These are phyloP conservation scores for Sinonovacula constricta DNA, from an alignment of 1,140 invertebrate genomes.

Conservation along the genomic window DNA sequence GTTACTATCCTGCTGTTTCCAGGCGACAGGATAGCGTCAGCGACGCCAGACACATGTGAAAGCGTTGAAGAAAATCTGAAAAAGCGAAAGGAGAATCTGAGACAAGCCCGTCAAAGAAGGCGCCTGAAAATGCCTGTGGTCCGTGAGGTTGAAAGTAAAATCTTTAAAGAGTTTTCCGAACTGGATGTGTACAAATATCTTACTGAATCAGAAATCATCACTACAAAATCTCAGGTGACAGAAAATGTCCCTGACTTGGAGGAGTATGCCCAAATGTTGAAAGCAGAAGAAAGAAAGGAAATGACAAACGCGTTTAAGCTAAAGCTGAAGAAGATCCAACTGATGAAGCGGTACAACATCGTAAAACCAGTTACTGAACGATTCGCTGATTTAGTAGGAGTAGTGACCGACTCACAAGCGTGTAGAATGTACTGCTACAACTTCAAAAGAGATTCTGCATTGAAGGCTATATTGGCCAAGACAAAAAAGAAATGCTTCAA, in stretches of 20 bases:
- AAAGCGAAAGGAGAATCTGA: slow-evolving; percentile 24
- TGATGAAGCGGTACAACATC: neutral
- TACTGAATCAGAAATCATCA: neutral
- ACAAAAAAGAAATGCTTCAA: neutral
- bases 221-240: neutral
- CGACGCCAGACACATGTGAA: neutral
- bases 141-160: too few species aligned
- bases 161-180: slow-evolving; percentile 38
- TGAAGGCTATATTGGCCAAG: neutral
- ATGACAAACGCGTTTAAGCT: neutral
- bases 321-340: neutral
- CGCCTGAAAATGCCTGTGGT: too few species aligned
- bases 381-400: slow-evolving; percentile 15
- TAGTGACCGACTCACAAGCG: slow-evolving; percentile 7
- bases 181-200: slow-evolving; percentile 37
- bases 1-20: too few species aligned
- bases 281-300: neutral
- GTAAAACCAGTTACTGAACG: neutral
- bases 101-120: neutral
- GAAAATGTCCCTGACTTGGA: slow-evolving; percentile 21
- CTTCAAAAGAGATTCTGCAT: neutral
- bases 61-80: slow-evolving; percentile 1
- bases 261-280: slow-evolving; percentile 13
- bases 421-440: slow-evolving; percentile 11
- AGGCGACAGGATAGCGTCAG: too few species aligned